Evolutionary conservation across 2,888 invertebrate species (phyloP).

Genomic region (Argyresthia albistria): DNA sequence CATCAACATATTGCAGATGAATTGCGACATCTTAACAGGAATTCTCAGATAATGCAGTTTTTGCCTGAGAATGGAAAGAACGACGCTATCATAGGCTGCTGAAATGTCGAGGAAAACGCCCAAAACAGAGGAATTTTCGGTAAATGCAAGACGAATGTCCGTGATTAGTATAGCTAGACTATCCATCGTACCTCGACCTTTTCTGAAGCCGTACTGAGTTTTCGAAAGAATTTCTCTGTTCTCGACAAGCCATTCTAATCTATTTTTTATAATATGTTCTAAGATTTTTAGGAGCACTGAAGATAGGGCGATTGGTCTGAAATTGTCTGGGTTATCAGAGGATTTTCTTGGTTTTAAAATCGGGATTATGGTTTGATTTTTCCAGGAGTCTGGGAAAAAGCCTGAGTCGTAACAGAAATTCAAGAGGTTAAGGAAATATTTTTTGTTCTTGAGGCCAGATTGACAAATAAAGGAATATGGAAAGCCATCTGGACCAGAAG

Average conservation of each 20-base stretch:
- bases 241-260: constrained; percentile 18
- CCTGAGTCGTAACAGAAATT: background rate
- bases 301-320: constrained; percentile 16
- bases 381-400: constrained; percentile 10
- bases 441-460: too few species aligned
- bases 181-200: constrained; percentile 17
- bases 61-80: too few species aligned
- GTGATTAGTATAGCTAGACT: constrained; percentile 17
- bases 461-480: too few species aligned
- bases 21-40: constrained; percentile 12
- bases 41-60: too few species aligned
- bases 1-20: constrained; percentile 11
- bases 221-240: constrained; percentile 8
- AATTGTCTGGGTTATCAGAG: too few species aligned
- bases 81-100: too few species aligned
- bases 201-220: constrained; percentile 18
- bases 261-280: constrained; percentile 17
- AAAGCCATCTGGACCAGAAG: too few species aligned
- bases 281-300: constrained; percentile 13
- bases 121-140: constrained; percentile 10
- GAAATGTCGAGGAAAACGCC: too few species aligned
- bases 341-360: constrained; percentile 16
- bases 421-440: too few species aligned
- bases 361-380: constrained; percentile 16
- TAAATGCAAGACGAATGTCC: constrained; percentile 13